These are phyloP conservation scores for Lepidotrigona ventralis DNA, from an alignment of 1,140 invertebrate species.

Conservation along the genomic window DNA sequence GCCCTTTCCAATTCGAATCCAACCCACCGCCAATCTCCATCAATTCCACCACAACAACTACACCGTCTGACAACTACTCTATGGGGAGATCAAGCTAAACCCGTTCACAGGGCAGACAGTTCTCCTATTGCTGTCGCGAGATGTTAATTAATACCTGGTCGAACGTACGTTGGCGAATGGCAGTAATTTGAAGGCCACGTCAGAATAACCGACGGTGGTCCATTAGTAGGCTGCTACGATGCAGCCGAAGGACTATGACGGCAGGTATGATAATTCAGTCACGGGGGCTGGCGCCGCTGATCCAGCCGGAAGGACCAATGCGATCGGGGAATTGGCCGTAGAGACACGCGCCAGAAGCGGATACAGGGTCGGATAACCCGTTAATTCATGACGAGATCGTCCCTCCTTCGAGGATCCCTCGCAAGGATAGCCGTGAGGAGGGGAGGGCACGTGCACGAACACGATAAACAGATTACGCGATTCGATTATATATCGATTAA, in stretches of 20 bases:
- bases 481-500: conserved; percentile 22
- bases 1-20: neutral
- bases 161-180: conserved; percentile 60
- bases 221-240: conserved; percentile 34
- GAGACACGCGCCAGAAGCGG: conserved; percentile 25
- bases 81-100: neutral
- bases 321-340: conserved; percentile 34
- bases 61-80: neutral
- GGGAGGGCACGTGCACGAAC: conserved; percentile 8
- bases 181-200: conserved; percentile 66
- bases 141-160: conserved; percentile 68
- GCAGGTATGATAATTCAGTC: conserved; percentile 64
- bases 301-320: conserved; percentile 27
- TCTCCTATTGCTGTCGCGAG: conserved; percentile 45
- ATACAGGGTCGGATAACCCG: conserved; percentile 7
- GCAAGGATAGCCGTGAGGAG: no score
- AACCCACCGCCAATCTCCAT: neutral
- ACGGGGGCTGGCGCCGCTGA: conserved; percentile 24
- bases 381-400: conserved; percentile 41
- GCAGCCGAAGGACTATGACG: neutral
- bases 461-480: conserved; percentile 38
- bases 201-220: conserved; percentile 49
- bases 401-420: neutral
- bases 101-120: neutral
- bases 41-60: neutral